Evolutionary conservation across 92 coral and sea anemone genomes (phyloP).

Genomic region (Porites divaricata): DNA sequence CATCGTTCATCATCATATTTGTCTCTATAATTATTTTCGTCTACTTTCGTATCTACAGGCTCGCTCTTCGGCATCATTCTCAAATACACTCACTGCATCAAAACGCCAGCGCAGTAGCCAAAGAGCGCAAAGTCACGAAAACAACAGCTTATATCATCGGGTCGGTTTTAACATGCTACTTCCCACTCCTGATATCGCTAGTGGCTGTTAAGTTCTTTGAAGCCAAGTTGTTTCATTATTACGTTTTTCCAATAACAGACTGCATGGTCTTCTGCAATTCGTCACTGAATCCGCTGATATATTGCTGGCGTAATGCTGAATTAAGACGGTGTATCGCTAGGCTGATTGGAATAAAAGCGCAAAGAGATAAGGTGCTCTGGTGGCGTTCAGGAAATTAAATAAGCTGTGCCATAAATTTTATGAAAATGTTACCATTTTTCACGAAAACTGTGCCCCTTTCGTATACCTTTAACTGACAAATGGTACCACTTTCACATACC

Average conservation of each 20-base stretch:
- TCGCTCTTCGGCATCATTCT: conserved; percentile 28
- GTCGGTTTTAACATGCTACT: conserved; percentile 15
- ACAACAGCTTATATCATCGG: conserved; percentile 39
- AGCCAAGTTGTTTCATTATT: conserved; percentile 15
- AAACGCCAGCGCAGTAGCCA: not conserved
- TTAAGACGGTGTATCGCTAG: conserved; percentile 9
- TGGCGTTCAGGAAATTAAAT: not conserved
- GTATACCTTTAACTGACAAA: too few species aligned
- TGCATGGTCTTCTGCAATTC: conserved; percentile 33
- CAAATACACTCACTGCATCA: conserved; percentile 1
- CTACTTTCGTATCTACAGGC: conserved; percentile 28
- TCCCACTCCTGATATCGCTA: conserved; percentile 13
- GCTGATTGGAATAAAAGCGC: not conserved
- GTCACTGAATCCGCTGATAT: conserved; percentile 32
- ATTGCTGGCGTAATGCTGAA: conserved; percentile 37
- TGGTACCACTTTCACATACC: too few species aligned
- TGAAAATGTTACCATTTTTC: too few species aligned
- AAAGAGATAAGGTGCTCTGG: not conserved
- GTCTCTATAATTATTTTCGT: conserved; percentile 8
- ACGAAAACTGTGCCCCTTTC: too few species aligned
- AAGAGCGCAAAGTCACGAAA: conserved; percentile 22
- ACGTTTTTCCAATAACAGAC: conserved; percentile 34
- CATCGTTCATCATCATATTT: conserved; percentile 17
- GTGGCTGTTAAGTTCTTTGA: conserved; percentile 23
- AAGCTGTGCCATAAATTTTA: not conserved